Base-by-base conservation (phyloP, 2,888 invertebrate genomes). In the Heliconius hortense region DNA sequence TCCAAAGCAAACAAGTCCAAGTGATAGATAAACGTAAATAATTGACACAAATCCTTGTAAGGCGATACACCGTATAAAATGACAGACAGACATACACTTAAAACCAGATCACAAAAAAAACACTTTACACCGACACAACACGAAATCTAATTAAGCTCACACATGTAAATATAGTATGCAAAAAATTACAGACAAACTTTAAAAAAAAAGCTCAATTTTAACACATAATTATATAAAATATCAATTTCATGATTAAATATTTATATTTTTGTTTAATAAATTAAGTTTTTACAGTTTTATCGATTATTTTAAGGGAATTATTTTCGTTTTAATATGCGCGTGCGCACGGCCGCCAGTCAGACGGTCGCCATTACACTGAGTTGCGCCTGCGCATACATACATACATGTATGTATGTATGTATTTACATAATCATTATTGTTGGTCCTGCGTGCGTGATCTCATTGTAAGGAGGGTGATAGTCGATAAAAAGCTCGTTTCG, bases 301-400 rank as follows among this genome's bases (percentile, higher is more conserved):
- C 35, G 18, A 24, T 70, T 35, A 35, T 3, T n/a, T 70, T 35
- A 35, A 70, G 1, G 18, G 4, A 5, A 59, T 60, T 24, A 60
- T 7, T 26, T 0, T 15, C 24, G 31, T 39, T 18, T 48, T 39
- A 39, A 60, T 26, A 70, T 82, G 82, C 84, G 85, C 84, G 82
- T 83, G 82, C 85, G 89, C 90, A 88, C 92, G 89, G 85, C 85
- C 88, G 90, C 84, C 84, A 82, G 84, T 78, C 85, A 80, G 85
- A 82, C 88, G 86, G 86, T 83, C 90, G 92, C 92, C 93, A 92
- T 93, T 88, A 88, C 89, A 93, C 93, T 93, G 91, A 82, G 81
- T 63, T 63, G 63, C 82, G 82, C 80, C 82, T 81, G 82, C 76
- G 84, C 80, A 84, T 84, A 84, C 85, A 84, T 81, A 82, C 81